Conservation (phyloP, 1,140 invertebrate genomes). For the Trichoplusia ni region DNA sequence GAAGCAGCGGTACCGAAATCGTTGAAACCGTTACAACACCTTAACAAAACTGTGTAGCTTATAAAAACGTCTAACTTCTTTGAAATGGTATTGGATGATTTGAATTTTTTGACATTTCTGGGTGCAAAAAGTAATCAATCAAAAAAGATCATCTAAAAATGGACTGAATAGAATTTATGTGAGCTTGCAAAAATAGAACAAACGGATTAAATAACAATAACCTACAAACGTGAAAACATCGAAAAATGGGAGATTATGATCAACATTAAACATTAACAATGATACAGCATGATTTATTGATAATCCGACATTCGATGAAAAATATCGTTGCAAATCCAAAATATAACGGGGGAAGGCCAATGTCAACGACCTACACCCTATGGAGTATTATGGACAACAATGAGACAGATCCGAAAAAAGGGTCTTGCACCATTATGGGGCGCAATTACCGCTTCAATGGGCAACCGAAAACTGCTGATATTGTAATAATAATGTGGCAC, state of each 20-base stretch:
- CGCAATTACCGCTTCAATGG: conserved; percentile 66
- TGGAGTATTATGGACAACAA: conserved; percentile 68
- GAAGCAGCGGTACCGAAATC: conserved; percentile 16
- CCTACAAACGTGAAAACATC: conserved; percentile 35
- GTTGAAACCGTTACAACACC: conserved; percentile 28
- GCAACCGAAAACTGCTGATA: conserved; percentile 56
- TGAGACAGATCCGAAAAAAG: conserved; percentile 66
- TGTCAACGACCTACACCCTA: conserved; percentile 75
- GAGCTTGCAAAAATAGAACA: conserved; percentile 18
- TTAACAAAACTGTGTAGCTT: background rate
- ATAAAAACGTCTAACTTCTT: background rate
- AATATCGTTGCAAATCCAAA: conserved; percentile 66
- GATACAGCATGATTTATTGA: conserved; percentile 59
- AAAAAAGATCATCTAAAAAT: background rate
- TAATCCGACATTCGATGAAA: conserved; percentile 62
- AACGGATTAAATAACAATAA: conserved; percentile 13
- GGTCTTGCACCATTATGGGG: conserved; percentile 65
- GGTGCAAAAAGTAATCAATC: too few species aligned
- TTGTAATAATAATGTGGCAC: conserved; percentile 52
- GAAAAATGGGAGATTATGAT: conserved; percentile 38
- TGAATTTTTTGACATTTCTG: too few species aligned
- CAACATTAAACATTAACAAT: conserved; percentile 22
- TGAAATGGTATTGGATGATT: background rate
- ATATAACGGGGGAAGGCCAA: conserved; percentile 70
- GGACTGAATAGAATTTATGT: too few species aligned